Evolutionary conservation across 1,140 invertebrate genomes (phyloP).

Genomic region (Monomorium pharaonis): DNA sequence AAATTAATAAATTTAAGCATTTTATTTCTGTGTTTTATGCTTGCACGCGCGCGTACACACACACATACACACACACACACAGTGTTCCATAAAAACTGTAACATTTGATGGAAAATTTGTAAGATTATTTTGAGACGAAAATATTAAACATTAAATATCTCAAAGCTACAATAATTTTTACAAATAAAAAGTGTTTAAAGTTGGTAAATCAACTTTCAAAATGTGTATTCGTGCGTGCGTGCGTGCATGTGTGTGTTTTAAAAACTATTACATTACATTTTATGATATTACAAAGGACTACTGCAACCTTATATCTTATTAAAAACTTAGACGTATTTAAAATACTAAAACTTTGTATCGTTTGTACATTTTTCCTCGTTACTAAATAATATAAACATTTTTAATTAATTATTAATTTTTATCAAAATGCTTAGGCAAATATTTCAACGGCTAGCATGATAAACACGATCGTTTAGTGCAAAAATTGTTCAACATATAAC

Average conservation of each 20-base stretch:
- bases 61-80: too few species aligned
- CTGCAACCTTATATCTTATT: neutral
- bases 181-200: too few species aligned
- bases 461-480: neutral
- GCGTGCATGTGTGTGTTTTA: too few species aligned
- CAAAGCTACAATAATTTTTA: too few species aligned
- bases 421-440: neutral
- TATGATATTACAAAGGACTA: neutral
- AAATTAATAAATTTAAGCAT: slow-evolving; percentile 27
- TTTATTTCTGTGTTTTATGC: neutral
- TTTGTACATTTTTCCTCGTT: neutral
- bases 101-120: too few species aligned
- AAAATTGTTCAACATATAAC: neutral
- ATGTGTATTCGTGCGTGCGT: too few species aligned
- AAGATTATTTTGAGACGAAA: too few species aligned
- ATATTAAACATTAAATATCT: too few species aligned
- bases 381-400: neutral
- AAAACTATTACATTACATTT: neutral
- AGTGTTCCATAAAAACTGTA: too few species aligned
- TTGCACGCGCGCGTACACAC: neutral
- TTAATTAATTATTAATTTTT: neutral
- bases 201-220: too few species aligned
- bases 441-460: neutral
- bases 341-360: neutral
- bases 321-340: neutral